Percentiles rank a stretch among this genome's conserved stretches.
Evolutionary conservation across 2,797 vertebrate species (phyloP).

Genomic region (Cirrhinus mrigala): DNA sequence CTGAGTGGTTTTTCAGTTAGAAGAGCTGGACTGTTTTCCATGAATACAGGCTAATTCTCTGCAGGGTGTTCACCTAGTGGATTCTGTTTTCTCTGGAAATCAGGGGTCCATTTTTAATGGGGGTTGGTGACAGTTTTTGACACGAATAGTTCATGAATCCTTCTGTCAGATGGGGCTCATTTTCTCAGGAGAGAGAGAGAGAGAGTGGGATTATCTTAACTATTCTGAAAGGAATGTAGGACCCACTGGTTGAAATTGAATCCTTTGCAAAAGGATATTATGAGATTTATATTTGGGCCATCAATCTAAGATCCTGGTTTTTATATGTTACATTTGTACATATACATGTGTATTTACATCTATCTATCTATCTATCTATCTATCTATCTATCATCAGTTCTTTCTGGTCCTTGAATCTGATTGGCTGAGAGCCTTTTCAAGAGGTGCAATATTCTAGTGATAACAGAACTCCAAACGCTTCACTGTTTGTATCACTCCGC

Average conservation of each 20-base stretch:
- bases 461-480: neutral
- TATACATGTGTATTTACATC: neutral
- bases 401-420: neutral
- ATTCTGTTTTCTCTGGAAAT: conserved; percentile 33
- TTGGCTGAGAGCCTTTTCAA: neutral
- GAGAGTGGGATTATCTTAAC: conserved; percentile 21
- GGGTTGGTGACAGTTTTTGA: conserved; percentile 23
- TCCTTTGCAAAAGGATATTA: conserved; percentile 24
- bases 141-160: conserved; percentile 15
- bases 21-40: conserved; percentile 24
- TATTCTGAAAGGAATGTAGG: conserved; percentile 34
- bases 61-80: neutral
- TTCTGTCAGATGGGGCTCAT: conserved; percentile 25
- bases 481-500: no score
- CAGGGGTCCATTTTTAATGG: conserved; percentile 19
- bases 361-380: neutral
- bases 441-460: neutral
- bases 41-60: conserved; percentile 31
- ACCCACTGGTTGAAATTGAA: conserved; percentile 38
- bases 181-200: conserved; percentile 22
- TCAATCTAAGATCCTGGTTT: conserved; percentile 21
- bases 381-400: neutral
- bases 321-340: neutral
- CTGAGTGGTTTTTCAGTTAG: conserved; percentile 33
- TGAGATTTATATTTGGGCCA: conserved; percentile 22